phyloP scores from a whole-genome alignment of 2,888 invertebrate genomes.

The Seira musarum region DNA sequence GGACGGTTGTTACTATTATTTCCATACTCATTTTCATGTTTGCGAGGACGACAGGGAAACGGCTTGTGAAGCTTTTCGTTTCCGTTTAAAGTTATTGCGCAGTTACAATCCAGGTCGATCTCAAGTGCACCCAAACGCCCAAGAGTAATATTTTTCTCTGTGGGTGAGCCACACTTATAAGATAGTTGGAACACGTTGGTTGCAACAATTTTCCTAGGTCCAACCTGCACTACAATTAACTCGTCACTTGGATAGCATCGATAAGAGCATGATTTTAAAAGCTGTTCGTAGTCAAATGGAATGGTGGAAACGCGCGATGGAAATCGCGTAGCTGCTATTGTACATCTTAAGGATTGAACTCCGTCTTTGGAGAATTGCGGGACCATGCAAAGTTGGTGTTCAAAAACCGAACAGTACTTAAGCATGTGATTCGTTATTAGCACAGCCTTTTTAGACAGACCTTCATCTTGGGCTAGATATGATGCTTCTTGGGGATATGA shows the following conservation, averaged over 20 bases:
- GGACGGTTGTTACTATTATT: neutral
- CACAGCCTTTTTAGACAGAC: too few relatives aligned
- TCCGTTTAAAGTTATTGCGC: constrained; percentile 17
- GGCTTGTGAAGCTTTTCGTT: neutral
- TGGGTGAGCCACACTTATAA: constrained; percentile 10
- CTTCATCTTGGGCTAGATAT: constrained; percentile 20
- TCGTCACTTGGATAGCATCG: constrained; percentile 34
- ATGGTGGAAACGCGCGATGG: too few relatives aligned
- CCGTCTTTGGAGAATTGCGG: constrained; percentile 28
- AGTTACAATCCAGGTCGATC: constrained; percentile 29
- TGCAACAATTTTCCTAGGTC: neutral
- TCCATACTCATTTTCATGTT: too few relatives aligned
- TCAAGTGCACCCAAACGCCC: constrained; percentile 29
- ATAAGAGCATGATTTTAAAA: constrained; percentile 31
- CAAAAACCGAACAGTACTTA: constrained; percentile 23
- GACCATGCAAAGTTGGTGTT: constrained; percentile 32
- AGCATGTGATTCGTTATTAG: constrained; percentile 37
- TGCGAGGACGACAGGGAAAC: constrained; percentile 8
- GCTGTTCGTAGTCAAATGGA: neutral
- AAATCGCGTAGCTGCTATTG: neutral
- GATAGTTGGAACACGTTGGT: constrained; percentile 25
- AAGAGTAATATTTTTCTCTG: neutral
- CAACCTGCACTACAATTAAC: constrained; percentile 28
- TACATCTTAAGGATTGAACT: constrained; percentile 25
- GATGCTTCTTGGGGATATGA: constrained; percentile 33